These are phyloP conservation scores for Phylloscopus collybita DNA, from an alignment of 2,797 vertebrate species.

Conservation along the genomic window DNA sequence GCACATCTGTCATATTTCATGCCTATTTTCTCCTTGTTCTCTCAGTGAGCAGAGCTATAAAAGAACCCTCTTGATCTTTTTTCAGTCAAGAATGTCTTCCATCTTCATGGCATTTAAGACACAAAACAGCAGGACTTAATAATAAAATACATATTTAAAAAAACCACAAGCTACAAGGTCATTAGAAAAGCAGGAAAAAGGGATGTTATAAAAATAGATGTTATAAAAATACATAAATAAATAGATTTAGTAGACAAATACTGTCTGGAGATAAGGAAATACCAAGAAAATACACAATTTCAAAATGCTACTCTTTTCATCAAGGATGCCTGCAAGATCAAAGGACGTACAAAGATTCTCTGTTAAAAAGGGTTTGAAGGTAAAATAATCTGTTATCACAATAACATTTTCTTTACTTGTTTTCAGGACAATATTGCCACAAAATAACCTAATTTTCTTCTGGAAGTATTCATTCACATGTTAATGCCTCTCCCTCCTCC, in stretches of 20 bases:
- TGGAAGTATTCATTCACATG: neutral
- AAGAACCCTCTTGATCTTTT: neutral
- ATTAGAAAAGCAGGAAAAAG: neutral
- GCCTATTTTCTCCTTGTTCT: neutral
- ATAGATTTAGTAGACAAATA: neutral
- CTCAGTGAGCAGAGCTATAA: neutral
- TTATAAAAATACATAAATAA: neutral
- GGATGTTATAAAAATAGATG: neutral
- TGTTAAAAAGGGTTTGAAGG: neutral
- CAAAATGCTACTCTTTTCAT: neutral
- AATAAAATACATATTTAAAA: neutral
- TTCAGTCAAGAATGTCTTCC: neutral
- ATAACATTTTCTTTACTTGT: neutral
- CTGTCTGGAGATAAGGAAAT: neutral
- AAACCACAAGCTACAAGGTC: neutral
- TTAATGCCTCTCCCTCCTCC: neutral
- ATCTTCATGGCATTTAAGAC: neutral
- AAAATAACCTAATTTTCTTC: neutral
- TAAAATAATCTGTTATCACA: neutral
- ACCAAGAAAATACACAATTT: neutral
- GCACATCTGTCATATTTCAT: neutral
- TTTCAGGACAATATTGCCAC: neutral
- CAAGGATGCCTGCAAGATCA: neutral
- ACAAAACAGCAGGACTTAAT: neutral
- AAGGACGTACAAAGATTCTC: neutral